Conservation (phyloP, 2,888 invertebrate species). For the Teinopalpus imperialis region DNA sequence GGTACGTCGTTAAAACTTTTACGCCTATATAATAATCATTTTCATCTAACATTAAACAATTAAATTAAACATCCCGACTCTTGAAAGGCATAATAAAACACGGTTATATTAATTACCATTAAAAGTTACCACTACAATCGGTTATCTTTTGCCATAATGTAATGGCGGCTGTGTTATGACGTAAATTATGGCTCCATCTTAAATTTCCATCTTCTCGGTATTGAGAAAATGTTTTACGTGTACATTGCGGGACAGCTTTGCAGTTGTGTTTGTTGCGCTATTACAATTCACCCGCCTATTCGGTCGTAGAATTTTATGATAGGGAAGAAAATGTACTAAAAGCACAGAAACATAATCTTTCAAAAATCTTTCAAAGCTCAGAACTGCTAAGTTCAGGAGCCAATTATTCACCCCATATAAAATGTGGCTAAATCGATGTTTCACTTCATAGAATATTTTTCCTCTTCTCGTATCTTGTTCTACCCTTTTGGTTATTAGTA, state of each 20-base stretch:
- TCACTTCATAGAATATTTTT: too few species aligned
- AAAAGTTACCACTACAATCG: slow-evolving; percentile 23
- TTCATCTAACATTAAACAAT: slow-evolving; percentile 22
- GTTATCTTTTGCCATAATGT: slow-evolving; percentile 13
- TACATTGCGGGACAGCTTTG: slow-evolving; percentile 33
- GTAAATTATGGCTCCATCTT: slow-evolving; percentile 20
- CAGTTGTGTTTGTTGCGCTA: slow-evolving; percentile 43
- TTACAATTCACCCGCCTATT: slow-evolving; percentile 37
- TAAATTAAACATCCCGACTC: slow-evolving; percentile 16
- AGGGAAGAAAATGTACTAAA: slow-evolving; percentile 61
- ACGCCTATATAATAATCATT: slow-evolving; percentile 20
- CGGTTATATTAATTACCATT: slow-evolving; percentile 23
- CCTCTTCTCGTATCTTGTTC: too few species aligned
- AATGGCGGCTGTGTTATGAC: slow-evolving; percentile 18
- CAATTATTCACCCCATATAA: too few species aligned
- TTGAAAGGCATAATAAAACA: slow-evolving; percentile 20
- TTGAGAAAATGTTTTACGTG: slow-evolving; percentile 25
- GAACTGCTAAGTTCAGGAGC: too few species aligned
- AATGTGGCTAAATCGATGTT: too few species aligned
- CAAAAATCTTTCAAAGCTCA: slow-evolving; percentile 27
- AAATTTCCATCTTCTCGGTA: slow-evolving; percentile 19
- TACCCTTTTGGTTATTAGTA: too few species aligned
- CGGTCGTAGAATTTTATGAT: slow-evolving; percentile 49
- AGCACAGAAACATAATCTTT: slow-evolving; percentile 45
- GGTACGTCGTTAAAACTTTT: slow-evolving; percentile 16